Evolutionary conservation across 2,888 invertebrate genomes (phyloP).

Genomic region (Rhagophthalmus giganteus): DNA sequence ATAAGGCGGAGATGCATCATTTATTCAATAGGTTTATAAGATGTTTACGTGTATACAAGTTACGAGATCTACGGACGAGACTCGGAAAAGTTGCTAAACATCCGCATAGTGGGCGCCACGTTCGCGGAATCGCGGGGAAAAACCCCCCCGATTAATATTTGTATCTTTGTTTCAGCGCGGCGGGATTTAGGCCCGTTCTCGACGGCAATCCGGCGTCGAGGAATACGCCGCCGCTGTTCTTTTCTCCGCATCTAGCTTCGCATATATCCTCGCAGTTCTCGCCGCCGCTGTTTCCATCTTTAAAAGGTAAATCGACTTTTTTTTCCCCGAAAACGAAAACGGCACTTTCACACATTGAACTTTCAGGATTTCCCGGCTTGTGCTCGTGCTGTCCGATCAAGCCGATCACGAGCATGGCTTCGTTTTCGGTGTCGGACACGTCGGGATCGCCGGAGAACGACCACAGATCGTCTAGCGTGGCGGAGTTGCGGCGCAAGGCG

Average conservation of each 20-base stretch:
- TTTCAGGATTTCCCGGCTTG: slow-evolving; percentile 72
- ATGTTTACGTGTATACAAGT: no score
- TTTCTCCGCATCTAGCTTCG: slow-evolving; percentile 78
- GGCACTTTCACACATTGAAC: not conserved
- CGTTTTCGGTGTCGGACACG: slow-evolving; percentile 27
- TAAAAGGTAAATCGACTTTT: slow-evolving; percentile 67
- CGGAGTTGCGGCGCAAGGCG: slow-evolving; percentile 88
- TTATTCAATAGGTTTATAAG: not conserved
- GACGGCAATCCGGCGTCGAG: slow-evolving; percentile 59
- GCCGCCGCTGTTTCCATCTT: slow-evolving; percentile 78
- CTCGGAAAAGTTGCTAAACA: no score
- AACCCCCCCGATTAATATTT: no score
- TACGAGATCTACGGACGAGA: no score
- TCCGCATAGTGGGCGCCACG: no score
- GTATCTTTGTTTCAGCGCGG: slow-evolving; percentile 63
- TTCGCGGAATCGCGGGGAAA: no score
- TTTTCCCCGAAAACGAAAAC: not conserved
- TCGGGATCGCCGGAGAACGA: slow-evolving; percentile 56
- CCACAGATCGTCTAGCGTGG: slow-evolving; percentile 83
- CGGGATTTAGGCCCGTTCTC: slow-evolving; percentile 64
- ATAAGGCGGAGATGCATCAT: not conserved
- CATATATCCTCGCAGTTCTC: slow-evolving; percentile 73
- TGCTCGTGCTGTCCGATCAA: slow-evolving; percentile 81
- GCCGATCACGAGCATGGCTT: slow-evolving; percentile 53
- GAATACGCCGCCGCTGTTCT: slow-evolving; percentile 74